These are phyloP conservation scores for Papilio polyxenes DNA, from an alignment of 1,140 invertebrate species.

Conservation along the genomic window DNA sequence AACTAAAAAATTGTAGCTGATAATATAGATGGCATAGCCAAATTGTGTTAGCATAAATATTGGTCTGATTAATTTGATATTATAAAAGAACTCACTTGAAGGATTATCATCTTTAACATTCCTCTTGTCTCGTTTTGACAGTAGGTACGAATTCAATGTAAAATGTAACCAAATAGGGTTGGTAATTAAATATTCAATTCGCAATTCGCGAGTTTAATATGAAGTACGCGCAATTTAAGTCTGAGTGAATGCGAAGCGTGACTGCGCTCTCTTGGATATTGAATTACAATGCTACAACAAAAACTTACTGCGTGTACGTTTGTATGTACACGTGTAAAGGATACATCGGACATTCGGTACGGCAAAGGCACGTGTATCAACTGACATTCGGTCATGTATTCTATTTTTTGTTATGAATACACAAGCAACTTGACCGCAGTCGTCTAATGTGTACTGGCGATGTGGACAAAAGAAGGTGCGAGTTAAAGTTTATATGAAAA, in stretches of 20 bases:
- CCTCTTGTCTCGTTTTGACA: not conserved
- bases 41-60: not conserved
- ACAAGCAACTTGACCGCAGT: not conserved
- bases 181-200: slow-evolving; percentile 28
- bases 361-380: not conserved
- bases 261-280: slow-evolving; percentile 24
- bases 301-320: slow-evolving; percentile 6
- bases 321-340: slow-evolving; percentile 14
- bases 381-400: not conserved
- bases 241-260: slow-evolving; percentile 19
- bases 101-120: not conserved
- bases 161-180: slow-evolving; percentile 21
- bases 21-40: not conserved
- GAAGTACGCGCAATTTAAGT: slow-evolving; percentile 27
- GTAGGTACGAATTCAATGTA: slow-evolving; percentile 6
- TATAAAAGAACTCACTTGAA: not conserved
- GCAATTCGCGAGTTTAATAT: slow-evolving; percentile 14
- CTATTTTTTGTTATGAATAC: not conserved
- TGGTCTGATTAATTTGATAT: not conserved
- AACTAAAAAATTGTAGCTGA: not conserved
- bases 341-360: slow-evolving; percentile 16
- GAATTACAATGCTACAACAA: slow-evolving; percentile 24
- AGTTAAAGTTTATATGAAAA: not conserved
- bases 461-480: not conserved
- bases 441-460: not conserved